Evolutionary conservation across 2,113 vertebrate species (phyloP).

Genomic region (Rhabdornis inornatus): DNA sequence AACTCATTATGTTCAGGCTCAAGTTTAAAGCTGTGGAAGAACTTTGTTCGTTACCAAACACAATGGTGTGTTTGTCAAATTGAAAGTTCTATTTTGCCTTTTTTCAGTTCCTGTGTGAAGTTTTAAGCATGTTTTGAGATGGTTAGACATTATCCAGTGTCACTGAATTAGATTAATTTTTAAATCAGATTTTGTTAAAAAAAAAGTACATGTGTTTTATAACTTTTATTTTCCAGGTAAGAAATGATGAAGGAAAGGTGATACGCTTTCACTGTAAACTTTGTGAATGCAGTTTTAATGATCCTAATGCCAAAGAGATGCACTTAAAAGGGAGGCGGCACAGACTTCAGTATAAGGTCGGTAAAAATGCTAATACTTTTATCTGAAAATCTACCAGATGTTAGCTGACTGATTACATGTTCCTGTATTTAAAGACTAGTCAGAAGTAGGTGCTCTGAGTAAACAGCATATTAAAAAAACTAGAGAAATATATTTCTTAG

Average conservation of each 20-base stretch:
- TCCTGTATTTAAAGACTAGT: background rate
- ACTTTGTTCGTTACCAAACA: background rate
- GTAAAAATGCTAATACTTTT: background rate
- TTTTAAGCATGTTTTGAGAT: background rate
- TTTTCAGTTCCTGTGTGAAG: background rate
- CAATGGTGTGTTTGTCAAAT: background rate
- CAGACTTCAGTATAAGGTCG: conserved; percentile 92
- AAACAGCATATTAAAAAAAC: background rate
- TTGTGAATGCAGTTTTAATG: conserved; percentile 97
- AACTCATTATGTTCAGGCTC: background rate
- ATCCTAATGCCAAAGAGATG: conserved; percentile 98
- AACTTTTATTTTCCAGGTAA: background rate
- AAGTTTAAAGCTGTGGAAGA: background rate
- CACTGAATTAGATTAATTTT: background rate
- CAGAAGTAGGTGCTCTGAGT: background rate
- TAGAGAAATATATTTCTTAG: background rate
- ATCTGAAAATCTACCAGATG: background rate
- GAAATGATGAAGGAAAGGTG: conserved; percentile 2
- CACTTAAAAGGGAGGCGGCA: conserved; percentile 93
- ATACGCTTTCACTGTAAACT: conserved; percentile 93
- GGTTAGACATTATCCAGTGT: background rate
- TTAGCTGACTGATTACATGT: background rate
- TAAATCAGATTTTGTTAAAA: background rate
- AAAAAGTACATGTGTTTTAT: background rate
- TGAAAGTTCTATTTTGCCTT: background rate